These are phyloP conservation scores for Oxyruncus cristatus DNA, from an alignment of 2,113 vertebrate genomes.

Conservation along the genomic window DNA sequence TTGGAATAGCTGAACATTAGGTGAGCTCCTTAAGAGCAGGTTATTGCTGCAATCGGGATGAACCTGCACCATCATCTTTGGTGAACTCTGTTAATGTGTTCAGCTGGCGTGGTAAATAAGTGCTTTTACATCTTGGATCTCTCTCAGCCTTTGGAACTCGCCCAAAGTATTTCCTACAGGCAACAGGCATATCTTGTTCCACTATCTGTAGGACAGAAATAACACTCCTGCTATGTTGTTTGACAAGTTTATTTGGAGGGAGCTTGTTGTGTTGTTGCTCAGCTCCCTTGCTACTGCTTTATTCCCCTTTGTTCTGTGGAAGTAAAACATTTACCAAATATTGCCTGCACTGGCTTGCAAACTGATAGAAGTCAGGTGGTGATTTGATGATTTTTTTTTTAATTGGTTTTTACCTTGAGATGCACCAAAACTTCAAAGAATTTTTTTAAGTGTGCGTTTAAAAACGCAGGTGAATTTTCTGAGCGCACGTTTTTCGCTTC, in stretches of 20 bases:
- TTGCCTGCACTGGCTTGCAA: not conserved
- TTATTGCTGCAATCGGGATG: not conserved
- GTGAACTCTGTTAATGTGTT: not conserved
- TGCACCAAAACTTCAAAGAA: not conserved
- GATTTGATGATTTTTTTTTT: not conserved
- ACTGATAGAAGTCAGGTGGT: not conserved
- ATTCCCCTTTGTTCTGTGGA: not conserved
- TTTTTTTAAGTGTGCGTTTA: not conserved
- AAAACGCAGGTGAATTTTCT: not conserved
- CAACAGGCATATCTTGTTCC: not conserved
- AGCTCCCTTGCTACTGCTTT: not conserved
- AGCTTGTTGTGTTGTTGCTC: not conserved
- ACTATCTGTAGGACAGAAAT: not conserved
- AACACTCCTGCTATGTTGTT: not conserved
- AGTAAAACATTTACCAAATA: not conserved
- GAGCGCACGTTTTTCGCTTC: not conserved
- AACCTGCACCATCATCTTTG: not conserved
- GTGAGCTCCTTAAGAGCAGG: not conserved
- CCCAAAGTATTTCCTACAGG: not conserved
- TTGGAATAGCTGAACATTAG: not conserved
- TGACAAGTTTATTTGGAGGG: not conserved
- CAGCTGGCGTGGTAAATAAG: not conserved
- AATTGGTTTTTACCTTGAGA: not conserved
- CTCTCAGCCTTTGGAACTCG: not conserved
- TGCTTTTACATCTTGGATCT: not conserved